Conservation (phyloP, 2,797 vertebrate species). For the Parauchenoglanis ngamensis region DNA sequence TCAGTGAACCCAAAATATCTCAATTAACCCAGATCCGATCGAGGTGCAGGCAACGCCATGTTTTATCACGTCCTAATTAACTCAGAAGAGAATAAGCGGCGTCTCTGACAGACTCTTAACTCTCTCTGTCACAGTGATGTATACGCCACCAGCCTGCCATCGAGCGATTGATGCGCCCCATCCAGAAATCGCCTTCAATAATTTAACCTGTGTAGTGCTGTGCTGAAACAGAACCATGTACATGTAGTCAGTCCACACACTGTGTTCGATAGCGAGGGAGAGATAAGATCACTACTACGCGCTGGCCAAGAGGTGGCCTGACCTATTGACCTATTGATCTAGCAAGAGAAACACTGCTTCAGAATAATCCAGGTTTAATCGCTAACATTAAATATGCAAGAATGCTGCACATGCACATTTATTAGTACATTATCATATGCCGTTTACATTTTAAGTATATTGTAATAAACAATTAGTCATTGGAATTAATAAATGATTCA, state of each 20-base stretch:
- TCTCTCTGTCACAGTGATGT: conserved; percentile 37
- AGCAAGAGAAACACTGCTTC: conserved; percentile 14
- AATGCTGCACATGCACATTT: background rate
- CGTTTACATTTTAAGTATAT: background rate
- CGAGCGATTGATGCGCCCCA: background rate
- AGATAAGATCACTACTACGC: conserved; percentile 27
- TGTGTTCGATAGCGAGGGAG: background rate
- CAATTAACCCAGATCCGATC: conserved; percentile 40
- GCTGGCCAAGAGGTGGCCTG: conserved; percentile 13
- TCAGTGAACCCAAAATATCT: conserved; percentile 20
- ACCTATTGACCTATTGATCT: conserved; percentile 23
- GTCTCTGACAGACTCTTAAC: conserved; percentile 20
- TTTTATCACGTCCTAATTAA: conserved; percentile 48
- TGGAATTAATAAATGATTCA: background rate
- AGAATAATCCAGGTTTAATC: background rate
- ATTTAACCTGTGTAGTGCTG: conserved; percentile 24
- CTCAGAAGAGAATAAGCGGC: conserved; percentile 24
- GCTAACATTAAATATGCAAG: background rate
- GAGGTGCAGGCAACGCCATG: conserved; percentile 31
- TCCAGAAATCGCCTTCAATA: conserved; percentile 36
- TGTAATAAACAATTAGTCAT: background rate
- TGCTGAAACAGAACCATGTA: background rate
- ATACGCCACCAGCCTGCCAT: conserved; percentile 17
- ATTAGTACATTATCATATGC: background rate
- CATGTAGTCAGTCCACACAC: background rate